Base-by-base conservation (phyloP, 2,113 vertebrate species). In the Bufo gargarizans region DNA sequence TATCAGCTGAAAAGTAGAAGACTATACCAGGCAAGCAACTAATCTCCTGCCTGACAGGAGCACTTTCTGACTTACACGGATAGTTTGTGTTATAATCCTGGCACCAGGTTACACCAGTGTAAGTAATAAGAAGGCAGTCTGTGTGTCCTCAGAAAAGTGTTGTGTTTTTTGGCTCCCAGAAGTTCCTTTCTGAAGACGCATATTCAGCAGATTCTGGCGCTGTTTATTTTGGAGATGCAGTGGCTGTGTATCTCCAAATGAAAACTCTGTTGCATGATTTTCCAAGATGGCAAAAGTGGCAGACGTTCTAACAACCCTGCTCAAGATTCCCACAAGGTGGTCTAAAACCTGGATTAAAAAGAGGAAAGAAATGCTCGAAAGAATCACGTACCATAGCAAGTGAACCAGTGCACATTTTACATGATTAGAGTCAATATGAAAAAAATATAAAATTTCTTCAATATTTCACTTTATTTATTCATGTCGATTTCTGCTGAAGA, bases 131-230 rank as follows among this genome's bases (percentile, higher is more conserved):
- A 84, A 84, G 74, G 87, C 87, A 89, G 87, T 59, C 84, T 84
- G 81, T 89, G 72, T 89, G 82, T 91, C 83, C 22, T 89, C 90
- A 87, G 59, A 61, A 90, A 91, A 82, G 16, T 90, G 87, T 67
- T 89, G 63, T 82, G 90, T 90, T 89, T 79, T 90, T 90, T 90
- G 81, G 16, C 50, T 33, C 53, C 4, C 22, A 19, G 80, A 50
- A 80, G 43, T 87, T 90, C 71, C 89, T 90, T 17, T 86, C 85
- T 88, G 13, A 55, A 89, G 56, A 90, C 47, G 59, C 11, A 78
- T 8, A 63, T 33, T 88, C 86, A 89, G 87, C 20, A 89, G 89
- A 76, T 59, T 86, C 19, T 58, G 45, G 49, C 80, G 45, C 80
- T 88, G 43, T 45, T 88, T 89, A 20, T 89, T 91, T 91, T 88